phyloP scores from a whole-genome alignment of 2,113 vertebrate species.

The Seriola quinqueradiata region DNA sequence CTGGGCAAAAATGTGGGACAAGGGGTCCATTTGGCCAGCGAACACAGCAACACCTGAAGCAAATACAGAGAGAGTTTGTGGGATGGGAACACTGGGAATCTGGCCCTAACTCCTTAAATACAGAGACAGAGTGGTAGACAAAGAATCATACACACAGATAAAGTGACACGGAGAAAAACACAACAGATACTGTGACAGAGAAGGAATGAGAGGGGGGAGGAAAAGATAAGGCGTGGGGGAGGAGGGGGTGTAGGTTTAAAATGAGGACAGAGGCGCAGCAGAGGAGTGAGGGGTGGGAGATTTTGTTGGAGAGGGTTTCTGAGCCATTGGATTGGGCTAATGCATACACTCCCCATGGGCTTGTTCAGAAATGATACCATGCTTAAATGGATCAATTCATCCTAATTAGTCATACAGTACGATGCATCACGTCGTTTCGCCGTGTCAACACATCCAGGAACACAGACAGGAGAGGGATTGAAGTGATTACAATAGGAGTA shows the following conservation, averaged over 20 bases:
- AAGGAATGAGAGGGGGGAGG: constrained; percentile 32
- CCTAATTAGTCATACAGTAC: constrained; percentile 82
- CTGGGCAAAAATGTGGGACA: constrained; percentile 33
- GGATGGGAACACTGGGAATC: constrained; percentile 12
- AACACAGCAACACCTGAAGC: constrained; percentile 66
- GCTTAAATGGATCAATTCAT: constrained; percentile 84
- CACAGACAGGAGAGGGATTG: constrained; percentile 65
- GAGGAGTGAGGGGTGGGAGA: constrained; percentile 24
- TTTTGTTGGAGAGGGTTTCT: constrained; percentile 62
- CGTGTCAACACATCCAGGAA: constrained; percentile 81
- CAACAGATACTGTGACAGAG: constrained; percentile 46
- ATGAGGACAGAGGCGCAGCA: constrained; percentile 32
- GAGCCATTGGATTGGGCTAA: constrained; percentile 75
- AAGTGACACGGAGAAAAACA: constrained; percentile 46
- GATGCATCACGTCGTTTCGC: constrained; percentile 72
- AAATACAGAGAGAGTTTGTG: constrained; percentile 29
- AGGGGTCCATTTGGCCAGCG: constrained; percentile 56
- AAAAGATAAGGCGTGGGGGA: constrained; percentile 25
- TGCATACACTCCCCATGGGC: constrained; percentile 78
- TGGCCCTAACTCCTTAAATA: constrained; percentile 34
- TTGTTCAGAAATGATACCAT: constrained; percentile 78
- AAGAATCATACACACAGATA: constrained; percentile 52
- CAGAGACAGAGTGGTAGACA: constrained; percentile 24
- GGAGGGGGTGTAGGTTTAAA: constrained; percentile 15
- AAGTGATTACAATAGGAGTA: constrained; percentile 75